Conservation (phyloP, 2,113 vertebrate genomes). For the Stercorarius parasiticus region DNA sequence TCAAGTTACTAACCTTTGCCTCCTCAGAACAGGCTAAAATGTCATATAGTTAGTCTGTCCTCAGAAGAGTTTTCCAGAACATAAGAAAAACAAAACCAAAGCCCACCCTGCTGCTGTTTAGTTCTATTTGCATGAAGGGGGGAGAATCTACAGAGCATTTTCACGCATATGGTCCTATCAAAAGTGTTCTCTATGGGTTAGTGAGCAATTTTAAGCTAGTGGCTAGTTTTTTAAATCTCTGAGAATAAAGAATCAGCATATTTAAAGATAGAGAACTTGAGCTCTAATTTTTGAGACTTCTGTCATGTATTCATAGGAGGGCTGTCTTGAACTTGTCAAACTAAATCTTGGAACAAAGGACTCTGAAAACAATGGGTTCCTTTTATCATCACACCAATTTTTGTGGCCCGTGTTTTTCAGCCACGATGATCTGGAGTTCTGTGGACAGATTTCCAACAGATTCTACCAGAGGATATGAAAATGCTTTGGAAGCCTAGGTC, state of each 20-base stretch:
- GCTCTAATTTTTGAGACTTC: not conserved
- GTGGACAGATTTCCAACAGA: not conserved
- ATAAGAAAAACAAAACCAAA: not conserved
- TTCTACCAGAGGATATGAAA: not conserved
- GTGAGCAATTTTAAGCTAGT: not conserved
- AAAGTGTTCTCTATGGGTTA: not conserved
- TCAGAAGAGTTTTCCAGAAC: not conserved
- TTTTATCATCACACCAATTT: not conserved
- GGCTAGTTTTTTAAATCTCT: not conserved
- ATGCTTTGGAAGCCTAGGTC: not conserved
- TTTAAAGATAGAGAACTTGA: not conserved
- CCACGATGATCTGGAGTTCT: not conserved
- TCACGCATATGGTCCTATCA: not conserved
- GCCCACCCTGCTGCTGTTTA: not conserved
- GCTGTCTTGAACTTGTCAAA: not conserved
- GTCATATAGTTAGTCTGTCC: not conserved
- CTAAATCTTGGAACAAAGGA: not conserved
- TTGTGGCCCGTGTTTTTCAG: not conserved
- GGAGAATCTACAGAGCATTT: not conserved
- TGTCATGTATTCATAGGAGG: not conserved
- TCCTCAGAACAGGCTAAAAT: not conserved
- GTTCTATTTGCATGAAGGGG: not conserved
- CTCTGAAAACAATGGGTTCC: not conserved
- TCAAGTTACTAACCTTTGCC: not conserved
- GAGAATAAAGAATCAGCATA: not conserved